These are phyloP conservation scores for Pammene aurita DNA, from an alignment of 2,888 invertebrate species.

Conservation along the genomic window DNA sequence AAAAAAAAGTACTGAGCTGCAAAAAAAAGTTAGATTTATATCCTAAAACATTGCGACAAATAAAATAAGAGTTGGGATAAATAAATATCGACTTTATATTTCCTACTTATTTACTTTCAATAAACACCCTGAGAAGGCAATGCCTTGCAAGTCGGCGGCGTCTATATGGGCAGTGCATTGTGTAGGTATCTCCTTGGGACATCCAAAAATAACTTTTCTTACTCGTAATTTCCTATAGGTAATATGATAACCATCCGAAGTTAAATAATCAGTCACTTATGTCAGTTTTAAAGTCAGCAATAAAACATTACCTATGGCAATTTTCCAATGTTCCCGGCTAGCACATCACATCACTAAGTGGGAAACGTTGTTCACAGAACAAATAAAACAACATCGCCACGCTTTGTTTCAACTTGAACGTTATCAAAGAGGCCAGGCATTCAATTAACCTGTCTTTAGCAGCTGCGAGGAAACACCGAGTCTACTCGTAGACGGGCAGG, in stretches of 20 bases:
- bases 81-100: too few relatives aligned
- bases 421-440: constrained; percentile 30
- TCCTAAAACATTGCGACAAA: too few relatives aligned
- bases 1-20: not conserved
- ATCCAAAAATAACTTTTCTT: too few relatives aligned
- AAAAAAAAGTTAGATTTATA: not conserved
- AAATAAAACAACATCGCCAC: constrained; percentile 21
- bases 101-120: too few relatives aligned
- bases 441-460: constrained; percentile 34
- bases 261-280: too few relatives aligned
- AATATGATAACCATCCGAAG: too few relatives aligned
- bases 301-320: not conserved
- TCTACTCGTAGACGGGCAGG: constrained; percentile 4
- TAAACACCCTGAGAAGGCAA: too few relatives aligned
- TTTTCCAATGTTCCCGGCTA: not conserved
- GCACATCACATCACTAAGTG: constrained; percentile 12
- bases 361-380: constrained; percentile 18
- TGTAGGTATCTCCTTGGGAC: too few relatives aligned
- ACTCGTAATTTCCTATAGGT: too few relatives aligned
- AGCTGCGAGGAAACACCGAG: constrained; percentile 17
- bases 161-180: too few relatives aligned
- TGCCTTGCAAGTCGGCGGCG: too few relatives aligned
- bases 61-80: too few relatives aligned
- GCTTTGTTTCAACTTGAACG: constrained; percentile 26
- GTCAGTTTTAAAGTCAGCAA: not conserved